Conservation (phyloP, 2,797 vertebrate genomes). For the Anguilla megastoma region DNA sequence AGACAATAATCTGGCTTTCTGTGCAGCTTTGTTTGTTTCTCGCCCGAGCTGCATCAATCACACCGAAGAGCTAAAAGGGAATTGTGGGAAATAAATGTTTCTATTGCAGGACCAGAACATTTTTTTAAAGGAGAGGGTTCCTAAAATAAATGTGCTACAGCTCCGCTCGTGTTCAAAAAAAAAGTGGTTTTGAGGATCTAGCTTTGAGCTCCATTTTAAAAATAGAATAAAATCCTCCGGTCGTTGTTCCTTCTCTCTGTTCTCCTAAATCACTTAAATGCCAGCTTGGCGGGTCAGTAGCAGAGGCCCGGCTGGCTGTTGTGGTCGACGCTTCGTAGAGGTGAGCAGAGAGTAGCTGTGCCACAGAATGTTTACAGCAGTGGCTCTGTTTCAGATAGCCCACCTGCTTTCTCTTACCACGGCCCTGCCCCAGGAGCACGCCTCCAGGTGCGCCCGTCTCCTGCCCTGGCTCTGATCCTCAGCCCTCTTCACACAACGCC, state of each 20-base stretch:
- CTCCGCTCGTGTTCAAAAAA: not conserved
- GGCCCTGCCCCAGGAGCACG: not conserved
- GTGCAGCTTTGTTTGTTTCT: conserved; percentile 75
- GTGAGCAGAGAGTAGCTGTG: not conserved
- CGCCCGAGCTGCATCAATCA: conserved; percentile 68
- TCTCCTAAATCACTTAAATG: not conserved
- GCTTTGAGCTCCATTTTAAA: not conserved
- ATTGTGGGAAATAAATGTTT: not conserved
- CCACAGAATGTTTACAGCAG: not conserved
- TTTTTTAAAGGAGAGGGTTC: not conserved
- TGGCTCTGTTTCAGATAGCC: not conserved
- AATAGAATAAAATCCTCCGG: not conserved
- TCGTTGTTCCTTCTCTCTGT: not conserved
- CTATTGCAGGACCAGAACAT: not conserved
- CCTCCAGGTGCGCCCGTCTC: not conserved
- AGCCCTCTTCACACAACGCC: not conserved
- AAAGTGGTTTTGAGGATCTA: conserved; percentile 5
- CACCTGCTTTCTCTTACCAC: not conserved
- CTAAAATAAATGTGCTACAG: conserved; percentile 11
- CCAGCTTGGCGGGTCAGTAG: not conserved
- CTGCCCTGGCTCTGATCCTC: not conserved
- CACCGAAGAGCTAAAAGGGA: not conserved
- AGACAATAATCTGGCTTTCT: conserved; percentile 77
- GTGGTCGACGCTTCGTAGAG: not conserved
- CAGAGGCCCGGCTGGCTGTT: not conserved